Evolutionary conservation across 2,797 vertebrate species (phyloP).

Genomic region (Meriones psammophilus): DNA sequence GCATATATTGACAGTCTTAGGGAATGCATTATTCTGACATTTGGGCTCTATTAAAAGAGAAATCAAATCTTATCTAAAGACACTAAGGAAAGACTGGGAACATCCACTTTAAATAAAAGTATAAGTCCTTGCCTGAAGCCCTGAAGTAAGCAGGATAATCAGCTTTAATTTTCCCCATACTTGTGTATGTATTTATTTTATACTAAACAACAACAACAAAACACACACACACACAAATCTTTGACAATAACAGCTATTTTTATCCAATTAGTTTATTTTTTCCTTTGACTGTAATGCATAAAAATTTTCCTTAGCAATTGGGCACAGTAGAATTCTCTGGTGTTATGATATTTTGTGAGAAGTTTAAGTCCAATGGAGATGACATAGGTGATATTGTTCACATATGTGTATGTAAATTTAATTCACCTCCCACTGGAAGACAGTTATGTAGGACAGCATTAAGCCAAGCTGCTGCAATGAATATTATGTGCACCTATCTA

Average conservation of each 20-base stretch:
- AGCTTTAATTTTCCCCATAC: background rate
- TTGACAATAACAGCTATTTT: background rate
- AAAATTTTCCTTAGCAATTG: background rate
- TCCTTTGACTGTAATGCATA: background rate
- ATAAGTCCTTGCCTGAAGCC: background rate
- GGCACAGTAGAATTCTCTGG: background rate
- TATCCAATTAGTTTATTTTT: background rate
- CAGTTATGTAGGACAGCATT: background rate
- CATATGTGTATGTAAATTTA: background rate
- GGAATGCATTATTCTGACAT: background rate
- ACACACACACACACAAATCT: background rate
- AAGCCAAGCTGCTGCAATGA: background rate
- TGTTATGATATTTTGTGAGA: background rate
- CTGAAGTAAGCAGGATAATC: background rate
- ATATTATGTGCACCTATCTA: background rate
- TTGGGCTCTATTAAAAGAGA: background rate
- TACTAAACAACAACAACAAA: background rate
- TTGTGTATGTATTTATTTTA: background rate
- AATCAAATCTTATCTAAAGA: background rate
- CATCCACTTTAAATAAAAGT: slow-evolving; percentile 11
- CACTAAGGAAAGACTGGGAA: background rate
- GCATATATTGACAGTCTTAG: background rate
- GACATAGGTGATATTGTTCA: background rate
- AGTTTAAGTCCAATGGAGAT: background rate
- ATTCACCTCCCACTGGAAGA: background rate